Base-by-base conservation (phyloP, 2,888 invertebrate species). In the Sinopyrophorus schimmeli region DNA sequence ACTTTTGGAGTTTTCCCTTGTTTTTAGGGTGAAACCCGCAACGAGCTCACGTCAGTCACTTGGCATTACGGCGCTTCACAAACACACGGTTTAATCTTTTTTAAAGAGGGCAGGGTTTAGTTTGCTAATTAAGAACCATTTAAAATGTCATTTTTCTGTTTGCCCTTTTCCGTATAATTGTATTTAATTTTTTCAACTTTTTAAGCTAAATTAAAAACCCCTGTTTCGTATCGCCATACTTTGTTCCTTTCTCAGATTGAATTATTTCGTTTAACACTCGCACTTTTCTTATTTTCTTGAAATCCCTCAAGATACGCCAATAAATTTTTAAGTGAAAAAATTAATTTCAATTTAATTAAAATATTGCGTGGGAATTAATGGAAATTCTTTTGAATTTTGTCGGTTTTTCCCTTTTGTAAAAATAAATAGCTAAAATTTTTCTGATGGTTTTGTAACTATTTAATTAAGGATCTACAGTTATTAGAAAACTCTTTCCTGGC, bases 101-200 rank as follows among this genome's bases (percentile, higher is more conserved):
- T 72, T 71, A 70, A 72, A 72, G 72, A 73, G 72, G 71, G 72
- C 70, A 62, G 67, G 69, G 70, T 71, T 72, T 72, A 72, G 71
- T 72, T 70, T 68, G 63, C 73, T 73, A 73, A 73, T 73, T 73
- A 73, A 73, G 73, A 71, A 71, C 71, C 72, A 71, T 73, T 73
- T 72, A 72, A 68, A 69, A 71, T 65, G 71, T 72, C 72, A 73
- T 73, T 73, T 72, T 70, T 71, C 70, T 67, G 69, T 70, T 69
- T 64, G 60, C 61, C 56, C 55, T 58, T 47, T 57, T 51, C 60
- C 53, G 47, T 48, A 55, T 64, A 65, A 66, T 66, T 67, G 63
- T 61, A 61, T 66, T 64, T 63, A 66, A 64, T 65, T 66, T 62
- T 65, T 64, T 54, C 62, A 57, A 57, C 62, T 60, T 57, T 62